phyloP scores from a whole-genome alignment of 2,797 vertebrate species.

The Pangasius djambal region DNA sequence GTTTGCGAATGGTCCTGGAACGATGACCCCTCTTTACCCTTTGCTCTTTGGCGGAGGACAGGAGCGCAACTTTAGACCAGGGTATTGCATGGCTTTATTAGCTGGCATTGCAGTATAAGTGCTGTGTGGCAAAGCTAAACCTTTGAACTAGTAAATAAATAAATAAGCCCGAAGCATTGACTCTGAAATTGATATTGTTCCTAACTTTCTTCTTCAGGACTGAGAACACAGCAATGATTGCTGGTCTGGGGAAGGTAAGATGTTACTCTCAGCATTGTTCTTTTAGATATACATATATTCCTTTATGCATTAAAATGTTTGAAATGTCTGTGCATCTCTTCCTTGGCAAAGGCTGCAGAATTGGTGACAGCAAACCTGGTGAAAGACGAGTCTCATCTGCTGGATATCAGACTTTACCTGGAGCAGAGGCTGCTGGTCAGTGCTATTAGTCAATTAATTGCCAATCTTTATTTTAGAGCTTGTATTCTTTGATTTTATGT shows the following conservation, averaged over 20 bases:
- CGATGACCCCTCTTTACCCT: slow-evolving; percentile 79
- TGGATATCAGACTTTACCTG: slow-evolving; percentile 80
- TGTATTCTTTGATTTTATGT: neutral
- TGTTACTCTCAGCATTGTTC: neutral
- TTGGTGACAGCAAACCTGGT: slow-evolving; percentile 82
- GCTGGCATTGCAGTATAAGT: neutral
- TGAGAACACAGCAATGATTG: slow-evolving; percentile 97
- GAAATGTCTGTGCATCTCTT: neutral
- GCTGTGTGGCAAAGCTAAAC: slow-evolving; percentile 6
- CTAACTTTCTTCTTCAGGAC: slow-evolving; percentile 78
- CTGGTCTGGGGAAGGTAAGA: slow-evolving; percentile 91
- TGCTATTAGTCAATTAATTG: slow-evolving; percentile 1
- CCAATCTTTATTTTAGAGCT: neutral
- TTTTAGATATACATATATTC: neutral
- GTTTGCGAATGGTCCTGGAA: slow-evolving; percentile 78
- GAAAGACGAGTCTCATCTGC: slow-evolving; percentile 83
- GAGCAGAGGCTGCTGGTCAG: slow-evolving; percentile 85
- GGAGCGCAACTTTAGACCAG: slow-evolving; percentile 90
- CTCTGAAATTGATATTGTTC: slow-evolving; percentile 42
- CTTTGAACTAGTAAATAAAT: slow-evolving; percentile 24
- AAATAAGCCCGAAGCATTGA: slow-evolving; percentile 8
- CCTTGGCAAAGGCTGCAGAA: slow-evolving; percentile 84
- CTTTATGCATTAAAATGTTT: neutral
- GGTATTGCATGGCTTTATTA: slow-evolving; percentile 70
- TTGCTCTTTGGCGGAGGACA: slow-evolving; percentile 95